Base-by-base conservation (phyloP, 2,797 vertebrate genomes). In the Hafferia zeledoni region DNA sequence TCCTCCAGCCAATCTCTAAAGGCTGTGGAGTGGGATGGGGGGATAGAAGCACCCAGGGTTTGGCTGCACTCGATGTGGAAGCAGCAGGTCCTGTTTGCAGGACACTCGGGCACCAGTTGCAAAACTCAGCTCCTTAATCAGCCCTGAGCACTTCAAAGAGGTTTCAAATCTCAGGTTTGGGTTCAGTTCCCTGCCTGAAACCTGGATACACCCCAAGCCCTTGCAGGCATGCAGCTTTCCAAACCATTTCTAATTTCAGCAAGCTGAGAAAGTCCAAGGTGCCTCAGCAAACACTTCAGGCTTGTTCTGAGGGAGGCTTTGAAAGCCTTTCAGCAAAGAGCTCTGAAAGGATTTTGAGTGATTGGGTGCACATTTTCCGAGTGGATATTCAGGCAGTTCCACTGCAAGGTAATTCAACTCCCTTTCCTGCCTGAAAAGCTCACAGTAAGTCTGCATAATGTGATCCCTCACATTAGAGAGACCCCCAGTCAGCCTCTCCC, bases 301-400 rank as follows among this genome's bases (percentile, higher is more conserved):
- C 28, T 92, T 75, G 24, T 46, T 71, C 44, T 4, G 17, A 88
- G 82, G 8, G 46, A 75, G 31, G 43, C 53, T 90, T 78, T 86
- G 83, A 86, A 92, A 95, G 30, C 9, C 16, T 78, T 61, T 87
- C 44, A 67, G 44, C 11, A 14, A 86, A 78, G 46, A 59, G 27
- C 28, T 64, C 72, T 81, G 61, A 93, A 81, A 91, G 30, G 35
- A 24, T 77, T 85, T 60, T 56, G 33, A 53, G 24, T 31, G 68
- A 68, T 24, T 0, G 0, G 4, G 25, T 39, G 23, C 10, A 20
- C 1, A 0, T 60, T 69, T 93, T 85, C 57, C 0, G 6, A 59
- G 56, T 60, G 55, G 63, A 74, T 79, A 94, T 93, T 96, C 94
- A 67, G 3, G 6, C 2, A 0, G n/a, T 74, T 65, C 63, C 41